Percentiles rank a stretch among this genome's conserved stretches.
Conservation (phyloP, 2,113 vertebrate genomes). For the Cyphomyrus discorhynchus region DNA sequence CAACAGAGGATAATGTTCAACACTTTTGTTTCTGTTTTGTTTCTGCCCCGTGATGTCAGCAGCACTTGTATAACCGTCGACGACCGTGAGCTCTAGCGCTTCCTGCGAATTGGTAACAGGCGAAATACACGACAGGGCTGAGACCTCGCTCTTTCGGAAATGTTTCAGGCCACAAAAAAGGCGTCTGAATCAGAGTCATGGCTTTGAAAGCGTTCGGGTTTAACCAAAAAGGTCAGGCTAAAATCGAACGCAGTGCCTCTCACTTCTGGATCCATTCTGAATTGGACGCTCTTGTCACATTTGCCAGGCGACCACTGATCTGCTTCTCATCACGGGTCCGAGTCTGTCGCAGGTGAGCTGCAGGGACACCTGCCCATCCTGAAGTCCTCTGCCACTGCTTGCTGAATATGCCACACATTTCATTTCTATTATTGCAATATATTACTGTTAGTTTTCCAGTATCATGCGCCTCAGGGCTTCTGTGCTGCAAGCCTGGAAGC, state of each 20-base stretch:
- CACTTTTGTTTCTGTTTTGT: not conserved
- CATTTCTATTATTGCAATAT: not conserved
- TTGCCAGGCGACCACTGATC: not conserved
- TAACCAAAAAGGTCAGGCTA: conserved; percentile 1
- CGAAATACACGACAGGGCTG: not conserved
- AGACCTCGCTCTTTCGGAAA: conserved; percentile 17
- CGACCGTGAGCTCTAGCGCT: not conserved
- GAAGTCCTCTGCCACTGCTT: not conserved
- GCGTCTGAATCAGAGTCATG: not conserved
- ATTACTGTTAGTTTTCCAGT: not conserved
- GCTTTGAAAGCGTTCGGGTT: not conserved
- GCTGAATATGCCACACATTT: not conserved
- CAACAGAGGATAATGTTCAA: not conserved
- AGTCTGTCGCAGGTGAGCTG: not conserved
- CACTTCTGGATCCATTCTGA: not conserved
- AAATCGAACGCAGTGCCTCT: not conserved
- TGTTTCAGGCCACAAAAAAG: conserved; percentile 8
- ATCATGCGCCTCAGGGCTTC: not conserved
- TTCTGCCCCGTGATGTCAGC: not conserved
- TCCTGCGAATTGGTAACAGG: not conserved
- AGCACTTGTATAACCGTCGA: not conserved
- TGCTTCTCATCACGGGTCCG: not conserved
- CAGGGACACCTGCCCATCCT: not conserved
- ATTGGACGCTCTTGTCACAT: not conserved
- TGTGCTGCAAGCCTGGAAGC: not conserved